A percentile compares a stretch with the other conserved stretches of the same genome.
Conservation (phyloP, 2,888 invertebrate genomes). For the Autographa pulchrina region DNA sequence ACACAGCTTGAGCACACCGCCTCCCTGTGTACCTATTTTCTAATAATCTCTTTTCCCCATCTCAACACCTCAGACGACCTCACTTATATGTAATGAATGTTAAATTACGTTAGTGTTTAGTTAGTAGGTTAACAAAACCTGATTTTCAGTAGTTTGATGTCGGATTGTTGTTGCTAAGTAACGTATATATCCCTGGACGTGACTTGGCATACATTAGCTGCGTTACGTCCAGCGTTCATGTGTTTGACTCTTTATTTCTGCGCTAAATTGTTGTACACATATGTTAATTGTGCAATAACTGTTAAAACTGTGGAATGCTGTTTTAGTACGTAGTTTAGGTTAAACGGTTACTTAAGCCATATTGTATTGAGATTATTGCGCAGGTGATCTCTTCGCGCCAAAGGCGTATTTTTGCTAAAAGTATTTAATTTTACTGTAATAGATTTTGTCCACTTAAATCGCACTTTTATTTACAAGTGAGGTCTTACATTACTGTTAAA, state of each 20-base stretch:
- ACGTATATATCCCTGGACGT: slow-evolving; percentile 28
- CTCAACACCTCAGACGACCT: slow-evolving; percentile 61
- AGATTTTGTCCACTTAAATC: slow-evolving; percentile 60
- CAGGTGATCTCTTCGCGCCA: slow-evolving; percentile 79
- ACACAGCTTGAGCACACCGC: slow-evolving; percentile 37
- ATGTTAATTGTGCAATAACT: slow-evolving; percentile 71
- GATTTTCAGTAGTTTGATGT: slow-evolving; percentile 49
- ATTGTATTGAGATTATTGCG: slow-evolving; percentile 79
- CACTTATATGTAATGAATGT: slow-evolving; percentile 57
- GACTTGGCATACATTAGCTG: slow-evolving; percentile 3
- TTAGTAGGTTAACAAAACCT: slow-evolving; percentile 41
- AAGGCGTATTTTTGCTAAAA: slow-evolving; percentile 75
- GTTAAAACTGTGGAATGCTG: slow-evolving; percentile 61
- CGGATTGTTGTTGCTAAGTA: slow-evolving; percentile 52
- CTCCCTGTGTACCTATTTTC: slow-evolving; percentile 38
- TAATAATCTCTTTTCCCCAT: slow-evolving; percentile 53
- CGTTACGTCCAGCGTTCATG: slow-evolving; percentile 16
- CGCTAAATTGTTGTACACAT: slow-evolving; percentile 59
- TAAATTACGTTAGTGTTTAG: slow-evolving; percentile 60
- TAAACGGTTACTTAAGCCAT: slow-evolving; percentile 73
- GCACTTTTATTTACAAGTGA: slow-evolving; percentile 76
- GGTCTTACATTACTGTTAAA: slow-evolving; percentile 72
- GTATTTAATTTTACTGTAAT: slow-evolving; percentile 68
- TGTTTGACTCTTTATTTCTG: slow-evolving; percentile 38
- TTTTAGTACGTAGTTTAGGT: slow-evolving; percentile 68